Evolutionary conservation across 2,113 vertebrate genomes (phyloP), one percentile per base, ranked within the genome.

Genomic region (Picathartes gymnocephalus): DNA sequence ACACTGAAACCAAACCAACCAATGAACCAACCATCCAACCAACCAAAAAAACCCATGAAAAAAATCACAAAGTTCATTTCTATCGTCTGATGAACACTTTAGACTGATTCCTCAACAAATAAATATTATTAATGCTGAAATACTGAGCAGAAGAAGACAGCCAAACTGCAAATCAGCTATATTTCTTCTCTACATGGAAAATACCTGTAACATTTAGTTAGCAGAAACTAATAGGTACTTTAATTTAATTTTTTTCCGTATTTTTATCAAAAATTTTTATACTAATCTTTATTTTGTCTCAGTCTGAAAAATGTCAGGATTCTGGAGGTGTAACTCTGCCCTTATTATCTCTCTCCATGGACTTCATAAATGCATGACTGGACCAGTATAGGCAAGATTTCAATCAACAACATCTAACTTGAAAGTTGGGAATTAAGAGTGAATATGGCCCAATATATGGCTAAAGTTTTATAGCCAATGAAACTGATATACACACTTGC

Each of bases 311-410:
- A 45, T 15, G 2, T 27, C 31, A 47, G 12, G 28, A 71, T 93
- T 80, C 50, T 82, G 53, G 69, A 82, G 24, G 10, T 86, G n/a
- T 86, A 93, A 35, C 10, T 45, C 22, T 81, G 7, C 13, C 30
- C 1, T 73, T 73, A 40, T 24, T 9, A 27, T 42, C 6, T 42
- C 13, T 60, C 24, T 60, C 39, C 23, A 12, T 1, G 2, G 17
- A 50, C 27, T 60, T 81, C 35, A 23, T 21, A 45, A 64, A 65
- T 90, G 60, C 45, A 33, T 62, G 19, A 62, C 13, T 66, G 47
- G n/a, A 61, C 37, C 74, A 80, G 64, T 23, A 54, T 51, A 66
- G 81, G 94, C 77, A 90, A 73, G 90, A 72, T 77, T 90, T 95
- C 82, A 95, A 80, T 82, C 54, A 88, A 92, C 37, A 86, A 3